phyloP scores from a whole-genome alignment of 37 sponge, comb jelly and placozoan genomes.

The Spongilla lacustris region DNA sequence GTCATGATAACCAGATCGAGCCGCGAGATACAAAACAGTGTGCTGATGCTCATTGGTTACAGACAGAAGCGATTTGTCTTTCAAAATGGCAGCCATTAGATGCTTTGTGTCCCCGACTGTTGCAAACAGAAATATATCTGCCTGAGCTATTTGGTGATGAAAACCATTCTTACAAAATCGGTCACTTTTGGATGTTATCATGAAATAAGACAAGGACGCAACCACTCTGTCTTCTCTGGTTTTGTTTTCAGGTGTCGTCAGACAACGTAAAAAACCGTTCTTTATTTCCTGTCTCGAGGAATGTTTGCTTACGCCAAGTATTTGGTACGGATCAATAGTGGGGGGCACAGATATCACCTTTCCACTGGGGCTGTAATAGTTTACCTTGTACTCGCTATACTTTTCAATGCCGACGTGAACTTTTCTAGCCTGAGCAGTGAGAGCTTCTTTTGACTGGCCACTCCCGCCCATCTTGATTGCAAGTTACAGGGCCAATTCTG shows the following conservation, averaged over 20 bases:
- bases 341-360: too few relatives aligned
- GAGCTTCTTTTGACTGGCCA: too few relatives aligned
- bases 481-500: too few relatives aligned
- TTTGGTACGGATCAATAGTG: too few relatives aligned
- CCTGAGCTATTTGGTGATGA: neutral
- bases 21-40: neutral
- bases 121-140: neutral
- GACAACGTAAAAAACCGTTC: too few relatives aligned
- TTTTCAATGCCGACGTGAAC: too few relatives aligned
- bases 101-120: neutral
- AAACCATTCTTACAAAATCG: neutral
- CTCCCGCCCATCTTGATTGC: too few relatives aligned
- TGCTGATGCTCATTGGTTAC: neutral
- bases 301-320: too few relatives aligned
- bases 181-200: neutral
- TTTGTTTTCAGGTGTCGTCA: neutral
- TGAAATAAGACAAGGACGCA: neutral
- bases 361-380: too few relatives aligned
- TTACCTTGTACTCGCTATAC: too few relatives aligned
- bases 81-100: neutral
- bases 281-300: too few relatives aligned
- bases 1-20: neutral
- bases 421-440: too few relatives aligned
- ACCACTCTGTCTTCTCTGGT: neutral
- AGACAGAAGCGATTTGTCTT: neutral